These are phyloP conservation scores for Drosophila pandora DNA, from an alignment of 1,140 invertebrate genomes.

Conservation along the genomic window DNA sequence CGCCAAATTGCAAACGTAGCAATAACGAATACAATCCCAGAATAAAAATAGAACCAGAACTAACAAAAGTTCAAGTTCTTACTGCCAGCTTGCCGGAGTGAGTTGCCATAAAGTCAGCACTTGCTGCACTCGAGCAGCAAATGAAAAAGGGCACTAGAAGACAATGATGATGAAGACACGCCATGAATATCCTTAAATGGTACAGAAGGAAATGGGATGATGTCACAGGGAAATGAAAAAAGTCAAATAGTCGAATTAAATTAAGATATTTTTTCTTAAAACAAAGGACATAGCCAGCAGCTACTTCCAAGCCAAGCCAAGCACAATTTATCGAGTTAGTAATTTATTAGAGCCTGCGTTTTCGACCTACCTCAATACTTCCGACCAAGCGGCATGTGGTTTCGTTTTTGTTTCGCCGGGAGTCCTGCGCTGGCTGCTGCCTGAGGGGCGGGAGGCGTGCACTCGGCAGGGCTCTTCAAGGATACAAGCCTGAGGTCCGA, in stretches of 20 bases:
- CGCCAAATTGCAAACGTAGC: constrained; percentile 68
- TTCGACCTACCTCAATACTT: constrained; percentile 86
- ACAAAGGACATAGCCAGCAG: neutral
- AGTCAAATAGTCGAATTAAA: no score
- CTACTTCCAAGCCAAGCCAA: neutral
- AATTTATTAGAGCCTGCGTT: neutral
- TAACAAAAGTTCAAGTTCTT: constrained; percentile 65
- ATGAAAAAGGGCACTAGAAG: constrained; percentile 9
- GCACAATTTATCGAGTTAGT: neutral
- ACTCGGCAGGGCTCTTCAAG: constrained; percentile 87
- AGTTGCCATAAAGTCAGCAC: constrained; percentile 52
- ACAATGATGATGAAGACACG: neutral
- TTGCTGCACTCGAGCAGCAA: constrained; percentile 37
- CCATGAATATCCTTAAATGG: neutral
- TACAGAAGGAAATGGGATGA: neutral
- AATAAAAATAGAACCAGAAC: constrained; percentile 24
- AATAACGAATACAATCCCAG: constrained; percentile 70
- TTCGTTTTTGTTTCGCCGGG: constrained; percentile 33
- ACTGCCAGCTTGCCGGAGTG: constrained; percentile 41
- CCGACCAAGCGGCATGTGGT: constrained; percentile 85
- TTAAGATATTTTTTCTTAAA: neutral
- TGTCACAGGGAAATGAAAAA: neutral
- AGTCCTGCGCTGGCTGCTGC: constrained; percentile 71
- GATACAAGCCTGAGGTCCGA: constrained; percentile 88
- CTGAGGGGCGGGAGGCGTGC: constrained; percentile 84